Percentiles rank a stretch among this genome's conserved stretches.
These are phyloP conservation scores for Pontoporia blainvillei DNA, from an alignment of 2,113 vertebrate genomes.

Conservation along the genomic window DNA sequence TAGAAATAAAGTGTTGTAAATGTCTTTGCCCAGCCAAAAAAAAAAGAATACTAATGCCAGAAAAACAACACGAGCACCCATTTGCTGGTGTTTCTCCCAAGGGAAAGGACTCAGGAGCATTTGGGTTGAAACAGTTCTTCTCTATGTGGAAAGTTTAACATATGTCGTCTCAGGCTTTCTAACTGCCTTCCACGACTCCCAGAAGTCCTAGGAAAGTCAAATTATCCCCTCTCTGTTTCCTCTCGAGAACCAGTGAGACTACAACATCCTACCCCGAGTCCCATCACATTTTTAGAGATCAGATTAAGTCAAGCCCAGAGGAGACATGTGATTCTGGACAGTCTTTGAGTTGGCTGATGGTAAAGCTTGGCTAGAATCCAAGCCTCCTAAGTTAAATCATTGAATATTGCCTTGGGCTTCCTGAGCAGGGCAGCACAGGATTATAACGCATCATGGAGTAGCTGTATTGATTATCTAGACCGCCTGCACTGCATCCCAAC, in stretches of 20 bases:
- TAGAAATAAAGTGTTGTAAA: not conserved
- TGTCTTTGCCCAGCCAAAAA: not conserved
- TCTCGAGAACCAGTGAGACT: not conserved
- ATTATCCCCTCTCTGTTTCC: not conserved
- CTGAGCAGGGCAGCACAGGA: not conserved
- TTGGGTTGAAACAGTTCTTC: not conserved
- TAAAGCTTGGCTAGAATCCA: not conserved
- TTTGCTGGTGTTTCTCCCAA: not conserved
- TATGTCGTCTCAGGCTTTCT: not conserved
- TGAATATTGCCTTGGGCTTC: not conserved
- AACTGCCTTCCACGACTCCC: not conserved
- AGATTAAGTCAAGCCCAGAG: not conserved
- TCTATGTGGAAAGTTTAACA: not conserved
- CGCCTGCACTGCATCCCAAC: rapidly evolving
- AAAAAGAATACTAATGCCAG: no score
- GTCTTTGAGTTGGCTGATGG: not conserved
- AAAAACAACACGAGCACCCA: not conserved
- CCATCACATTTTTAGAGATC: not conserved
- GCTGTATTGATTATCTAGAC: rapidly evolving
- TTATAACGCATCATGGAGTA: not conserved
- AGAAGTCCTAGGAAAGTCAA: not conserved
- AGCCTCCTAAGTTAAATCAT: not conserved
- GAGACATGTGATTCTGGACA: not conserved
- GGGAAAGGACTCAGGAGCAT: not conserved
- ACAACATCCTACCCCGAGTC: not conserved